Conservation (phyloP, 1,140 invertebrate genomes). For the Calycopis cecrops region DNA sequence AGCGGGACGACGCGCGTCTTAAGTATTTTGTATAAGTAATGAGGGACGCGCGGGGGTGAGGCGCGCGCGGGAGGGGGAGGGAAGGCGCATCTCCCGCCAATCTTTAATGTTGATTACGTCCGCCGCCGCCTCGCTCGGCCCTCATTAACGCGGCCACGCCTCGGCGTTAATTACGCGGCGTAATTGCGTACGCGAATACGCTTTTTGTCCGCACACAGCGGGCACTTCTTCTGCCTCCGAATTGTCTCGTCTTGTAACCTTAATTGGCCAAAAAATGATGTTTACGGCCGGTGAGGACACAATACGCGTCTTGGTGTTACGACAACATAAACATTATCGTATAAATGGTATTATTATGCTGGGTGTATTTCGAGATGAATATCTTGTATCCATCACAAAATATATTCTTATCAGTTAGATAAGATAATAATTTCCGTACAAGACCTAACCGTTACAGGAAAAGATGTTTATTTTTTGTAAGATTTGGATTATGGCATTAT, state of each 20-base stretch:
- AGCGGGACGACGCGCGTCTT: constrained; percentile 70
- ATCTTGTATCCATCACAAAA: too few species aligned
- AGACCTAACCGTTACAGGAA: too few species aligned
- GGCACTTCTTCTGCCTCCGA: constrained; percentile 33
- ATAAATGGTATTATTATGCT: not conserved
- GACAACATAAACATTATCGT: not conserved
- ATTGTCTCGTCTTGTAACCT: constrained; percentile 14
- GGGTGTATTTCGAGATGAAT: too few species aligned
- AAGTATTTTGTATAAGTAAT: constrained; percentile 75
- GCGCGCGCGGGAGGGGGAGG: constrained; percentile 37
- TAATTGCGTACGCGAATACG: constrained; percentile 40
- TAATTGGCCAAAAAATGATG: constrained; percentile 20
- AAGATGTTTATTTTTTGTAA: too few species aligned
- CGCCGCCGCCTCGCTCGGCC: constrained; percentile 61
- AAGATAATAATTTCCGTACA: too few species aligned
- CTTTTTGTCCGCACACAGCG: constrained; percentile 45
- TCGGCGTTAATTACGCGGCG: constrained; percentile 63
- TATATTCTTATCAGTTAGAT: too few species aligned
- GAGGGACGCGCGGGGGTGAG: constrained; percentile 52
- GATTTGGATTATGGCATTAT: too few species aligned
- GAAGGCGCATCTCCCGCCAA: constrained; percentile 68
- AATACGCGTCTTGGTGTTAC: not conserved
- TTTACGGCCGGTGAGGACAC: not conserved
- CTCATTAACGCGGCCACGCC: constrained; percentile 71
- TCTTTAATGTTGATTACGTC: constrained; percentile 71